Evolutionary conservation across 2,113 vertebrate genomes (phyloP).

Genomic region (Anolis carolinensis): DNA sequence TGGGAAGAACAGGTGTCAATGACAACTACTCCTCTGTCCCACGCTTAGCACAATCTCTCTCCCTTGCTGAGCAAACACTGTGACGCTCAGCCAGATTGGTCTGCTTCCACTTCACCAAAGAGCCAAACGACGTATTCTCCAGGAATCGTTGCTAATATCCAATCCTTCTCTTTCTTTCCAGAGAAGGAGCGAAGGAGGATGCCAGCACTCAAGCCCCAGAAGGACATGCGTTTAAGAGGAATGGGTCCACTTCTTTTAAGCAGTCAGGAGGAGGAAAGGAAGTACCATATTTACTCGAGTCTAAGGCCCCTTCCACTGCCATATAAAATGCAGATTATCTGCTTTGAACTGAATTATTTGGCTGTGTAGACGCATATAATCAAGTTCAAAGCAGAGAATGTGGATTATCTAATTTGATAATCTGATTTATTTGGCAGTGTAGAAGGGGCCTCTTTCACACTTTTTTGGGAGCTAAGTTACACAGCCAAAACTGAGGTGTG

Average conservation of each 20-base stretch:
- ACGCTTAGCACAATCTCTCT: background rate
- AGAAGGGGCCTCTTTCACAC: too few species aligned
- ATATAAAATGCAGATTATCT: too few species aligned
- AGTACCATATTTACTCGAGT: too few species aligned
- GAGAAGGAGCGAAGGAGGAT: background rate
- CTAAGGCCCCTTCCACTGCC: too few species aligned
- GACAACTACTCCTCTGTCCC: background rate
- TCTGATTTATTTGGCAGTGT: too few species aligned
- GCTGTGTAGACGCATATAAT: too few species aligned
- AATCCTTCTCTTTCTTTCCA: too few species aligned
- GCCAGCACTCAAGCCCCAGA: background rate
- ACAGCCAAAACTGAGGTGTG: too few species aligned
- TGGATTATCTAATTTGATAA: too few species aligned
- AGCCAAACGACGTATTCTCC: background rate
- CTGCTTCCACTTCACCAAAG: background rate
- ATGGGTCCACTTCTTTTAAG: background rate
- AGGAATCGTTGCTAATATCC: background rate
- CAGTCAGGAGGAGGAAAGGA: background rate
- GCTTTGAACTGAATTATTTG: too few species aligned
- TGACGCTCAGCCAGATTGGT: background rate
- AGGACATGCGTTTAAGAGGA: background rate
- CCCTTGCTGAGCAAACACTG: background rate
- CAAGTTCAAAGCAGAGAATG: too few species aligned
- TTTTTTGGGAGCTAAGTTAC: too few species aligned
- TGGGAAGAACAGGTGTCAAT: background rate